Evolutionary conservation across 2,888 invertebrate genomes (phyloP).

Genomic region (Ischnus inquisitorius): DNA sequence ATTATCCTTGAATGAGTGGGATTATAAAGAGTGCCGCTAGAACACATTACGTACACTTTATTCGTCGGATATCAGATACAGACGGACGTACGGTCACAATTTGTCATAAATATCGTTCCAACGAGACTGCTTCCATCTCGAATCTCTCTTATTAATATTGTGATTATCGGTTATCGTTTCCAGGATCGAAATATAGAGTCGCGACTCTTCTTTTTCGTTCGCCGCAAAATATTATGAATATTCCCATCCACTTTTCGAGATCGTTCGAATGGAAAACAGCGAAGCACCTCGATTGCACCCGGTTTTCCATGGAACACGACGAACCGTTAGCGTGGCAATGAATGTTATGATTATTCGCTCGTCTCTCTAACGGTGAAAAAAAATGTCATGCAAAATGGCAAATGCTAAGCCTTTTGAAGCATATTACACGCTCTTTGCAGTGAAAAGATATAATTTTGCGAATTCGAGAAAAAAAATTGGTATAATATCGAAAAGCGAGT

Average conservation of each 20-base stretch:
- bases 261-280: background rate
- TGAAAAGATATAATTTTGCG: too few relatives aligned
- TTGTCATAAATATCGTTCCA: constrained; percentile 2
- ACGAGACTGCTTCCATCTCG: background rate
- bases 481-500: too few relatives aligned
- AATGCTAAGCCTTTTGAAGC: background rate
- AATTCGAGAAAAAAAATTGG: too few relatives aligned
- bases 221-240: background rate
- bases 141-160: background rate
- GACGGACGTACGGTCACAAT: background rate
- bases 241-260: background rate
- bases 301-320: background rate
- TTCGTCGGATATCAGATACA: background rate
- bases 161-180: background rate
- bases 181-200: background rate
- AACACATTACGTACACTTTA: background rate
- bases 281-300: background rate
- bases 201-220: background rate
- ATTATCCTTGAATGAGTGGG: constrained; percentile 50
- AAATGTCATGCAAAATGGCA: background rate
- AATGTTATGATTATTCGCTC: background rate
- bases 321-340: background rate
- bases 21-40: constrained; percentile 46
- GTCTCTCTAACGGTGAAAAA: background rate
- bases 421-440: background rate